Conservation (phyloP, 2,888 invertebrate genomes). For the Limulus polyphemus region DNA sequence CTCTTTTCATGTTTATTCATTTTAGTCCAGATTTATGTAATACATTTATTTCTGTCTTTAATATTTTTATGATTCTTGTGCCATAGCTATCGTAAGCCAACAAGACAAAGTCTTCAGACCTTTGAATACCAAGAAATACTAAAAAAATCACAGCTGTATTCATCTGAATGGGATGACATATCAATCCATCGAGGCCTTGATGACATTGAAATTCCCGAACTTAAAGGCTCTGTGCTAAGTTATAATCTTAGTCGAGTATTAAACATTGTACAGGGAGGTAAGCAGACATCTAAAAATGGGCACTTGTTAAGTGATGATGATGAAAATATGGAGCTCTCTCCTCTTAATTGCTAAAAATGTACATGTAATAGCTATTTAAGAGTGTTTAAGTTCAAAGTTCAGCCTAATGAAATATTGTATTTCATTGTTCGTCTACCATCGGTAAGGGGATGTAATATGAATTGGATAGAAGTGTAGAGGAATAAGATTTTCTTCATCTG, state of each 20-base stretch:
- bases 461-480: no score
- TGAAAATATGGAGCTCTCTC: constrained; percentile 17
- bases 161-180: constrained; percentile 45
- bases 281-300: constrained; percentile 6
- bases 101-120: constrained; percentile 55
- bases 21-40: constrained; percentile 35
- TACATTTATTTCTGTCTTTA: no score
- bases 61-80: no score
- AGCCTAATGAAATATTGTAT: no score
- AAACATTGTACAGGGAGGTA: constrained; percentile 12
- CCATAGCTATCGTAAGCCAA: constrained; percentile 56
- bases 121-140: constrained; percentile 56
- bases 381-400: no score
- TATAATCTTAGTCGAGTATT: constrained; percentile 20
- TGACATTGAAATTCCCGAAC: constrained; percentile 40
- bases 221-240: constrained; percentile 25
- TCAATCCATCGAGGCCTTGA: constrained; percentile 71
- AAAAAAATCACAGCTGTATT: constrained; percentile 36
- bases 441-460: no score
- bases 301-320: constrained; percentile 7
- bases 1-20: constrained; percentile 2
- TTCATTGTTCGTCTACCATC: no score
- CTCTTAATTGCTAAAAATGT: not conserved
- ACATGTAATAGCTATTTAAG: no score
- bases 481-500: no score